Percentiles rank a stretch among this genome's conserved stretches.
Conservation (phyloP, 2,113 vertebrate species). For the Xyliphius kryptos region DNA sequence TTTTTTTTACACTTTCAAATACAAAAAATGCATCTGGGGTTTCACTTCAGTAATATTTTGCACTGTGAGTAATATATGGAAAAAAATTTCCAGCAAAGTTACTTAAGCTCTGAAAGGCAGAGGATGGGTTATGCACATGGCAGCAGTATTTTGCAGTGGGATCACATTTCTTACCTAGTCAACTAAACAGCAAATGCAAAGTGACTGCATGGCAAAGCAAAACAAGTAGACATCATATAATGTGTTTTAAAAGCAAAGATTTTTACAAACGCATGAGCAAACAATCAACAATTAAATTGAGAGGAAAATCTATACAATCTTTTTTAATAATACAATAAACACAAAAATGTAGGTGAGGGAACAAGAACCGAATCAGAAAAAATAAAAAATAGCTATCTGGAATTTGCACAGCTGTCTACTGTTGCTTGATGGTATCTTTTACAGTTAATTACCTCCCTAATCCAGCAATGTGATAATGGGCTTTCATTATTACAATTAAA, state of each 20-base stretch:
- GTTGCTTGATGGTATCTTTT: constrained; percentile 53
- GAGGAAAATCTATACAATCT: no score
- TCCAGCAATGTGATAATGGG: constrained; percentile 51
- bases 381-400: constrained; percentile 37
- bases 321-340: neutral
- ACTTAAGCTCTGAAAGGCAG: constrained; percentile 51
- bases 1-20: no score
- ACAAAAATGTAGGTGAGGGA: neutral
- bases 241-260: neutral
- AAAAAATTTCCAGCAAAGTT: constrained; percentile 43
- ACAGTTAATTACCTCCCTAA: constrained; percentile 57
- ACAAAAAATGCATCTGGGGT: no score
- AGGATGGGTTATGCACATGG: constrained; percentile 42
- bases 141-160: constrained; percentile 38
- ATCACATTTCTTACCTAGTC: constrained; percentile 55
- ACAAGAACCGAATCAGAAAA: neutral
- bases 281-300: no score
- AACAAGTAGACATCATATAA: constrained; percentile 4
- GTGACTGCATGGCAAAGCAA: constrained; percentile 30
- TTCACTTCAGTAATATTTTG: no score
- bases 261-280: no score
- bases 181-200: constrained; percentile 45
- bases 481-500: constrained; percentile 44
- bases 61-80: neutral
- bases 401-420: constrained; percentile 56